Base-by-base conservation (phyloP, 2,888 invertebrate species). In the Orthonevra nobilis region DNA sequence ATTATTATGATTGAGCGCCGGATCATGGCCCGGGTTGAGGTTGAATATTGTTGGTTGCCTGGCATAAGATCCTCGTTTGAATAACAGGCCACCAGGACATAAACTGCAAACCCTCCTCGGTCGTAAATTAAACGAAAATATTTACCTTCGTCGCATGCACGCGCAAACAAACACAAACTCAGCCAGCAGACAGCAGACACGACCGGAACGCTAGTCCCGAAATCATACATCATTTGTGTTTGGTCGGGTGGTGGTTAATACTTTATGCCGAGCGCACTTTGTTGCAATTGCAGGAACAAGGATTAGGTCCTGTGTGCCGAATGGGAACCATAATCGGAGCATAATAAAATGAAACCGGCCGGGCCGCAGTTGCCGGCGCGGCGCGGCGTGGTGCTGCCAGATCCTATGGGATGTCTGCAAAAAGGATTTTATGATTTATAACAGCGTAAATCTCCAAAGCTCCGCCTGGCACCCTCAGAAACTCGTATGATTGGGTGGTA, bases 81-180 rank as follows among this genome's bases (percentile, higher is more conserved):
- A 61, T 54, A 28, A 9, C n/a, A 3, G 52, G 23, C 63, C 15
- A 54, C 38, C 63, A 46, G 32, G 28, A 54, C 17, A 48, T 61
- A 46, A 42, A 56, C 48, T 54, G 36, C 28, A 60, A 32, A 38
- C 32, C 61, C 56, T 42, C 34, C 44, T 38, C 26, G 61, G 15
- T 20, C 61, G 63, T 75, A 75, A 69, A 75, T 75, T 75, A 75
- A 75, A 75, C 61, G 36, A 69, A 75, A 75, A 75, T 75, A 75
- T 75, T 75, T 75, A 75, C 74, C 74, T 75, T 63, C 69, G 40
- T 40, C 74, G 48, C 30, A 20, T 36, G 36, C 34, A 60, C 36
- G 48, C 14, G 14, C 9, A 32, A 3, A 23, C 46, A 46, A 48
- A 42, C 14, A 36, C 28, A 74, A 26, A 48, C 28, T 40, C 26